Base-by-base conservation (phyloP, 2,113 vertebrate species). In the Gadus chalcogrammus region DNA sequence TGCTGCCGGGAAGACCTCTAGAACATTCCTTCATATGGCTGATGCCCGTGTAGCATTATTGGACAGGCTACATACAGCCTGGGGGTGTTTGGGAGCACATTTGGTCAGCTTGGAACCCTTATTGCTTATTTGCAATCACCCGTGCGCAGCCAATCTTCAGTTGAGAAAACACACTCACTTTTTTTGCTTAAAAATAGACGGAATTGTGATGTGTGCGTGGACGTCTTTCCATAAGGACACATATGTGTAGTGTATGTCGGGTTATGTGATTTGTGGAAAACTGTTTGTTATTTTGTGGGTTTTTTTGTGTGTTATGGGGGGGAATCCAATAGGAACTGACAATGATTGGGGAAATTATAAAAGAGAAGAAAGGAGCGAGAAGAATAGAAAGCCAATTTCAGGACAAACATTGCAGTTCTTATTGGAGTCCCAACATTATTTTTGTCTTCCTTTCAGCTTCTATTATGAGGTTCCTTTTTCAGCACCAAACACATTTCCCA, bases 351-450 rank as follows among this genome's bases (percentile, higher is more conserved):
- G 42, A 48, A 9, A 48, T 48, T 48, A 48, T 48, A 48, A 48
- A 48, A 64, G 48, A 53, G 15, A 65, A 63, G 67, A 55, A 48
- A 48, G 35, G 58, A 72, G 38, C 11, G 62, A 74, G 63, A 60
- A 60, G 66, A 56, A 69, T 55, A 11, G 42, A 48, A 48, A 48
- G 42, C 42, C 42, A 48, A 48, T 48, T 48, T 48, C 42, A 48
- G 38, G 38, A 42, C 38, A 42, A 42, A 42, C 4, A 56, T 31
- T 68, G 27, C 31, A 67, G 58, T 17, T 58, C 48, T 73, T 22
- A 79, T 70, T 85, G 63, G 71, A 68, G 65, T 48, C 35, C 75
- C 82, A 71, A 82, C 73, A 82, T 69, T 66, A 20, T 18, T 71
- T 17, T 62, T 52, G 64, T 61, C 61, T 67, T 78, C 35, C 69